These are phyloP conservation scores for Cosmia pyralina DNA, from an alignment of 2,888 invertebrate genomes.

Conservation along the genomic window DNA sequence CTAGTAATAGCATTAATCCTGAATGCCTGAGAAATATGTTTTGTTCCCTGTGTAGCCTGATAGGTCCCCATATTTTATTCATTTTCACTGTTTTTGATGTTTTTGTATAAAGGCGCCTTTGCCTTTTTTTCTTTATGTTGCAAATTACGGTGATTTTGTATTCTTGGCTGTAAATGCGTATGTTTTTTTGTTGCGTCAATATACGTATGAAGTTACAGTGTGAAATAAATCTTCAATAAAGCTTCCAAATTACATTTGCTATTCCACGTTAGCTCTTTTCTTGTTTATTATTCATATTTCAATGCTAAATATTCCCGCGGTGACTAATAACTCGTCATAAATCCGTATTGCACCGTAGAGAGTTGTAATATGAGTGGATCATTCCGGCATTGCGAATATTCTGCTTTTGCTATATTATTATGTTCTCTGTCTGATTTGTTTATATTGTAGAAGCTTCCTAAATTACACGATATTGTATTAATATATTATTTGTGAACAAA, in stretches of 20 bases:
- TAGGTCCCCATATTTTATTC: slow-evolving; percentile 62
- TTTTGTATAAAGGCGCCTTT: slow-evolving; percentile 50
- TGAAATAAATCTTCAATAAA: slow-evolving; percentile 67
- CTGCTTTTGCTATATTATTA: slow-evolving; percentile 70
- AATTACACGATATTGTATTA: neutral
- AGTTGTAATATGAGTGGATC: slow-evolving; percentile 85
- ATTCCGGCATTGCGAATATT: slow-evolving; percentile 79
- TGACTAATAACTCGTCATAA: slow-evolving; percentile 88
- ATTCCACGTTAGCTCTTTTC: slow-evolving; percentile 80
- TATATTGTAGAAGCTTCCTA: slow-evolving; percentile 15
- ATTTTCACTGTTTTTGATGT: slow-evolving; percentile 57
- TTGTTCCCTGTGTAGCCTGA: slow-evolving; percentile 57
- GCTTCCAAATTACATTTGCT: slow-evolving; percentile 74
- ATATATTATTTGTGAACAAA: neutral
- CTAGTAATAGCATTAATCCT: slow-evolving; percentile 57
- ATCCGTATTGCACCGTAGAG: slow-evolving; percentile 86
- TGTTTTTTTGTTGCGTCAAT: slow-evolving; percentile 53
- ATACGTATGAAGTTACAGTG: slow-evolving; percentile 46
- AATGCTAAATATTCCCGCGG: slow-evolving; percentile 86
- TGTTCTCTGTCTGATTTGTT: slow-evolving; percentile 62
- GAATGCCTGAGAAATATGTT: slow-evolving; percentile 60
- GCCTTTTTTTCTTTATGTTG: slow-evolving; percentile 60
- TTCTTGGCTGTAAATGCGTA: slow-evolving; percentile 53
- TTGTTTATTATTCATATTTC: slow-evolving; percentile 87
- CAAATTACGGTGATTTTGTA: slow-evolving; percentile 60